phyloP scores from a whole-genome alignment of 2,888 invertebrate species.

The Mycalesis mineus region DNA sequence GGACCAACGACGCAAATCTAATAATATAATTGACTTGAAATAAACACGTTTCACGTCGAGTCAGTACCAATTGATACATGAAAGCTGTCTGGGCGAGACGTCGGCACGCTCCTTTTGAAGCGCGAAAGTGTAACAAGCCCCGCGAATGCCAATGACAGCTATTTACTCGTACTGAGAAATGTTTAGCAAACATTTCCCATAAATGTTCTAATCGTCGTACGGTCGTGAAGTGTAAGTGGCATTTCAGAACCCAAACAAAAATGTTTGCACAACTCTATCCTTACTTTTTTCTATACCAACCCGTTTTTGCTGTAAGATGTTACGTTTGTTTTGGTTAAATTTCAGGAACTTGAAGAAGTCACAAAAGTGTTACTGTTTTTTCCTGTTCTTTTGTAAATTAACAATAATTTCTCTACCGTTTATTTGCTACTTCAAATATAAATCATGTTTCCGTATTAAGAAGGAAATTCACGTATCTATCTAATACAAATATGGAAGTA shows the following conservation, averaged over 20 bases:
- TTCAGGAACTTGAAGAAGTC: too few relatives aligned
- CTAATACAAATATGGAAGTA: too few relatives aligned
- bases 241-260: not conserved
- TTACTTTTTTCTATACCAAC: too few relatives aligned
- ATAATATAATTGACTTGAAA: conserved; percentile 8
- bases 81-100: conserved; percentile 42
- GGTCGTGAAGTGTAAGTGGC: not conserved
- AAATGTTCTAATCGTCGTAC: not conserved
- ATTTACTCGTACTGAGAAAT: conserved; percentile 24
- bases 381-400: too few relatives aligned
- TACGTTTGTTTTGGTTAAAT: too few relatives aligned
- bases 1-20: not conserved
- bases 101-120: conserved; percentile 40
- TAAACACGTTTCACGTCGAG: conserved; percentile 17
- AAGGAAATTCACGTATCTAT: too few relatives aligned
- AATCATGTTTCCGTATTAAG: too few relatives aligned
- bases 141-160: conserved; percentile 24
- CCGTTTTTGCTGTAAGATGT: too few relatives aligned
- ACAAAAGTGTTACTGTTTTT: too few relatives aligned
- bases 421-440: too few relatives aligned
- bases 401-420: too few relatives aligned
- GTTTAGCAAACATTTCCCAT: conserved; percentile 19
- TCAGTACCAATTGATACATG: conserved; percentile 32
- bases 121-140: conserved; percentile 42
- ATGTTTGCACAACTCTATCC: too few relatives aligned